Evolutionary conservation across 2,888 invertebrate genomes (phyloP), one percentile per base, ranked within the genome.

Genomic region (Scaptomyza tumidula): DNA sequence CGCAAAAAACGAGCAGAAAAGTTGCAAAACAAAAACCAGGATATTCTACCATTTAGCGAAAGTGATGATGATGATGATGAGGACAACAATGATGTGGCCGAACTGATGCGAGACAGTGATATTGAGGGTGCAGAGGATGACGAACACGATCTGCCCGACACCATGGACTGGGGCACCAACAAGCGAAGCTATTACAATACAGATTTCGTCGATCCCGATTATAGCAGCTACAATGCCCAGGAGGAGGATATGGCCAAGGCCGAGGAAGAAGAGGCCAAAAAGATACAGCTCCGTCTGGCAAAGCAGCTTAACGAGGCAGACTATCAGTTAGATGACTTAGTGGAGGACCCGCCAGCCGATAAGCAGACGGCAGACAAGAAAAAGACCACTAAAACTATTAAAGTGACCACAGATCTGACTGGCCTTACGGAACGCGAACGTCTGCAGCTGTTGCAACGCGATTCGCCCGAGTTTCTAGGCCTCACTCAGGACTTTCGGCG

Each of bases 151-250:
- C 92, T 97, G 71, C 97, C 97, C 0, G 94, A 97, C 91, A 93
- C 95, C 2, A 95, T 96, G 92, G 97, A 97, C 19, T 98, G 98
- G 98, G 98, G 98, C 48, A 95, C 95, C 88, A 95, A 95, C 77
- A 96, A 96, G 83, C 94, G 93, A 64, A 93, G 94, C 37, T 98
- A 95, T 91, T 98, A 98, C 92, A 95, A 96, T 54, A 96, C 97
- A 0, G 98, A 98, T 93, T 97, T 96, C 92, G 95, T 97, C 14
- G 98, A 98, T 93, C 94, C 95, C 84, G 97, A 98, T 92, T 97
- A 96, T 68, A 89, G 87, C 59, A 88, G 90, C 29, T 92, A 91
- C 67, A 92, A 88, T 61, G 91, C 89, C 10, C 86, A 91, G 80
- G 95, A 96, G 86, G 95, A 95, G 78, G 95, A 95, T 81, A 93